Base-by-base conservation (phyloP, 2,888 invertebrate species). In the Diploptera punctata region DNA sequence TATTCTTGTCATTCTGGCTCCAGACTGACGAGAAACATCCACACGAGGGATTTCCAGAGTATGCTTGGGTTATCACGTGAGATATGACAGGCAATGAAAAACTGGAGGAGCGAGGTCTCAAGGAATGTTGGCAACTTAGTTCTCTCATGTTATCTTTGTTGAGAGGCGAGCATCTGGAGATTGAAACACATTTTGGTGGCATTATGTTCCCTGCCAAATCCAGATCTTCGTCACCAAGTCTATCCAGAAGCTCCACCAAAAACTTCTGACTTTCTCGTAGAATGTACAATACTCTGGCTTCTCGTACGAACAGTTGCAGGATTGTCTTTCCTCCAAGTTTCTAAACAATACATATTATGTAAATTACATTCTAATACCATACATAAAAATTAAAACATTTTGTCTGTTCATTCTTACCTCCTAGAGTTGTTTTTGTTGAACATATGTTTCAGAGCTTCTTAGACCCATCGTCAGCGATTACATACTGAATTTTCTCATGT, bases 241-340 rank as follows among this genome's bases (percentile, higher is more conserved):
- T 87, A 82, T 87, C 87, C 0, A 91, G 78, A 70, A 91, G 85
- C 73, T 84, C 84, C 67, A 80, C 86, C 19, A 91, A 82, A 77
- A 93, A 89, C 72, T 87, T 86, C 70, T 90, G 88, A 7, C 90
- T 88, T 79, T 91, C 90, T 47, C 89, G 85, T 0, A 89, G 86
- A 10, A 93, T 88, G 79, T 93, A 93, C 49, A n/a, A n/a, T n/a
- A n/a, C n/a, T n/a, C n/a, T n/a, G n/a, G n/a, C n/a, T n/a, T n/a
- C n/a, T n/a, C n/a, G n/a, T n/a, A n/a, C n/a, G n/a, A 88, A 89
- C 67, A 89, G 86, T 72, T 84, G 85, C 3, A 92, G 81, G 31
- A 92, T n/a, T 86, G 77, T 89, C 86, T 73, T 84, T 86, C n/a
- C n/a, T n/a, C 93, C 93, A 93, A 16, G 86, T 81, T 18, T 86